Base-by-base conservation (phyloP, 2,888 invertebrate genomes). In the Bombylius discolor region DNA sequence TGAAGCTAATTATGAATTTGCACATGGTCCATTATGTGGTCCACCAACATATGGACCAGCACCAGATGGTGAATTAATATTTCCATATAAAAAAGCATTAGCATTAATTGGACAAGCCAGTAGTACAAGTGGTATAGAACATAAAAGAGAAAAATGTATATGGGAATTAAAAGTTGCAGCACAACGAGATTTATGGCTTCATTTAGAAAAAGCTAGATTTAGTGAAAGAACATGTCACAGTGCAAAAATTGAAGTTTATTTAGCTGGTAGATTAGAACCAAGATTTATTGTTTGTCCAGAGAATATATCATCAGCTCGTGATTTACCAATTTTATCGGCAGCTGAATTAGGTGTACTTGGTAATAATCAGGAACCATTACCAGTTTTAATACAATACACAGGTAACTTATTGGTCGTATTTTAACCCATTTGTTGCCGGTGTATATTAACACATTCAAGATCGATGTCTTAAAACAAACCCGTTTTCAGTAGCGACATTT, bases 11-110 rank as follows among this genome's bases (percentile, higher is more conserved):
- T 94, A 89, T 68, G 89, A 91, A 68, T 93, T 93, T 67, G 89
- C 91, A 2, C 92, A 93, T 64, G 90, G 90, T 1, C 91, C 91
- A 0, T 75, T 91, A 1, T 92, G 92, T 67, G 92, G 92, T 0
- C 89, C 91, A 1, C 84, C 91, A 0, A 81, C 87, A 5, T 73
- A 91, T 50, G 84, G 85, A 8, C 87, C 90, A 0, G 81, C 84
- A 0, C 84, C 87, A 1, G 90, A 91, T 64, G 91, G 90, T 0
- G 89, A 90, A 70, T 84, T 91, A n/a, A 85, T 88, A 36, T 91
- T 89, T 67, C 91, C 91, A 0, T 87, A 85, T 67, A 82, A 89
- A 68, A 89, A 89, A 70, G 89, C 89, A 0, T 76, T 90, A 51
- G 80, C 83, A 4, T 66, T 73, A 67, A 69, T 72, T 5, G 67